Conservation (phyloP, 2,888 invertebrate species). For the Chloroclysta siterata region DNA sequence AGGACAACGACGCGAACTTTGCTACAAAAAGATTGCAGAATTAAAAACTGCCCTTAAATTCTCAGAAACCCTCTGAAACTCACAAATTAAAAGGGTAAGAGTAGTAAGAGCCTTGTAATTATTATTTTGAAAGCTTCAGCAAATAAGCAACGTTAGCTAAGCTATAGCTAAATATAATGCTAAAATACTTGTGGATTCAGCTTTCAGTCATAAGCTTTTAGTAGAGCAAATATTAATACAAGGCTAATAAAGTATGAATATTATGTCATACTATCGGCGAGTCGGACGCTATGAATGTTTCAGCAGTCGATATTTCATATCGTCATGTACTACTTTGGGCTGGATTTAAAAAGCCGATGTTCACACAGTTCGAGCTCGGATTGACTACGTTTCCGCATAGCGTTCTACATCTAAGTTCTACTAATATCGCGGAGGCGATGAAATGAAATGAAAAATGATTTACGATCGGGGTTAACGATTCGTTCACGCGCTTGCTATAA, state of each 20-base stretch:
- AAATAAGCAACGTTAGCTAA: neutral
- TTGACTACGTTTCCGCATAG: constrained; percentile 63
- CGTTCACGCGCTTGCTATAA: constrained; percentile 45
- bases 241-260: constrained; percentile 68
- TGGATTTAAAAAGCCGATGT: constrained; percentile 55
- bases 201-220: constrained; percentile 35
- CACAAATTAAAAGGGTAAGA: too few relatives aligned
- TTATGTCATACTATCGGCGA: constrained; percentile 52
- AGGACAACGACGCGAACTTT: neutral
- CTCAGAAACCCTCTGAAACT: too few relatives aligned
- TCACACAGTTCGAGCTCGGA: constrained; percentile 47
- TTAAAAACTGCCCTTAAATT: neutral
- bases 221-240: constrained; percentile 51
- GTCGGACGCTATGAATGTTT: constrained; percentile 49
- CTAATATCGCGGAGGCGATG: constrained; percentile 46
- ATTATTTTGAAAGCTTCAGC: constrained; percentile 7
- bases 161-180: too few relatives aligned
- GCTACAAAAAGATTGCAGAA: neutral
- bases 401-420: constrained; percentile 41
- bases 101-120: constrained; percentile 6
- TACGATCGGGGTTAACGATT: constrained; percentile 53
- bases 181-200: constrained; percentile 11
- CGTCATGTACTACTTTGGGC: constrained; percentile 49
- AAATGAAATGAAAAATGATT: constrained; percentile 53
- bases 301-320: constrained; percentile 66